phyloP scores from a whole-genome alignment of 2,113 vertebrate species.

The Caretta caretta region DNA sequence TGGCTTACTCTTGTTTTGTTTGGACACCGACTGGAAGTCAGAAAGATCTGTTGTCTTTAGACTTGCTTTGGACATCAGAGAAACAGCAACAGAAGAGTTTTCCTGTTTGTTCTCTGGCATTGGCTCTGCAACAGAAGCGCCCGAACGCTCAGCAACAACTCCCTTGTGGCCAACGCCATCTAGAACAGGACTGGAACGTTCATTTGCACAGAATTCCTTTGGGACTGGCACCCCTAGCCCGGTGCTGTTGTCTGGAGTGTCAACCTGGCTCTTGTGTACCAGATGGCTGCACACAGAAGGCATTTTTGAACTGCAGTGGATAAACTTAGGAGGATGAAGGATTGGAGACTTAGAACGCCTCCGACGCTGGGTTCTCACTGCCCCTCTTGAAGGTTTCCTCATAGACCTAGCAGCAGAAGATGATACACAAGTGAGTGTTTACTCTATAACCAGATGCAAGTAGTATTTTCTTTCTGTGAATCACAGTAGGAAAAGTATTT shows the following conservation, averaged over 20 bases:
- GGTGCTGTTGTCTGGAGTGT: conserved; percentile 69
- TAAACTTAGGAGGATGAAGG: conserved; percentile 94
- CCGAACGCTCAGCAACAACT: conserved; percentile 37
- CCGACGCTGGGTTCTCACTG: conserved; percentile 87
- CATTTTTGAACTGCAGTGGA: conserved; percentile 88
- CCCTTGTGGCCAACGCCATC: conserved; percentile 67
- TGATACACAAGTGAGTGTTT: background rate
- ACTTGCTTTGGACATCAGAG: conserved; percentile 55
- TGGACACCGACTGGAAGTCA: conserved; percentile 89
- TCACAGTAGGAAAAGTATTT: background rate
- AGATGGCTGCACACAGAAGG: conserved; percentile 78
- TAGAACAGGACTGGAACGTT: conserved; percentile 71
- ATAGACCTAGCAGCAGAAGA: conserved; percentile 79
- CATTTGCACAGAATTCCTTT: conserved; percentile 71
- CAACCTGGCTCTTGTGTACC: conserved; percentile 84
- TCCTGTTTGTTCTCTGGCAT: conserved; percentile 36
- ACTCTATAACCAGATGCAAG: background rate
- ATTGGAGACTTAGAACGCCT: conserved; percentile 96
- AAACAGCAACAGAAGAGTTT: conserved; percentile 46
- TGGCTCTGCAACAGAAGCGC: conserved; percentile 40
- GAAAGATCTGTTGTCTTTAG: conserved; percentile 75
- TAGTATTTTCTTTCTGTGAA: background rate
- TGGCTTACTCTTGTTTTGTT: conserved; percentile 72
- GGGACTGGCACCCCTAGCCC: conserved; percentile 62
- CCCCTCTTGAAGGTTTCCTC: conserved; percentile 90